Evolutionary conservation across 2,888 invertebrate genomes (phyloP), one percentile per base, ranked within the genome.

Genomic region (Temnothorax rugatulus): DNA sequence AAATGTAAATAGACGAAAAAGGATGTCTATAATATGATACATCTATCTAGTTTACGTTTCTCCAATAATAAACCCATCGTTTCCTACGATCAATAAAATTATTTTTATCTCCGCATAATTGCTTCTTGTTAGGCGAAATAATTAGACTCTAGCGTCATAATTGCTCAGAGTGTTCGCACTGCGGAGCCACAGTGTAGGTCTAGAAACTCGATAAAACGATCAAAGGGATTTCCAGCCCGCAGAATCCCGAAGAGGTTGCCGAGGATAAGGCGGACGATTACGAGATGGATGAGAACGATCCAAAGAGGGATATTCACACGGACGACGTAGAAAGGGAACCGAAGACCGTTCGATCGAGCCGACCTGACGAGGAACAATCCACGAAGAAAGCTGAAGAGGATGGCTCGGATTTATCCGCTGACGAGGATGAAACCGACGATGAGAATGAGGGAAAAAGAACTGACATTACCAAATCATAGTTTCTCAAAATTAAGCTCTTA

Each of bases 401-500:
- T 7, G 68, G 15, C 13, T 86, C 90, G 64, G 87, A 90, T 63
- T 34, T 89, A 34, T 90, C 87, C 8, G 52, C 63, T 11, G 90
- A 90, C 64, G 88, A 90, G n/a, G 86, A 86, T 9, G 88, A 89
- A 18, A 83, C 77, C 25, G 88, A 90, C n/a, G 88, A 90, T 8
- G 89, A 90, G 4, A 84, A 85, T 9, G 86, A 83, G 44, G 87
- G 73, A 41, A 85, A 68, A 29, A 81, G 63, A 25, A 71, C 9
- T 11, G 41, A 82, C 7, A 38, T 61, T 38, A 84, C 38, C 0
- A 87, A 90, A 86, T 77, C 74, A 34, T 85, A 88, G 41, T 1
- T 47, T 47, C 21, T 13, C 4, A 21, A 59, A 44, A 7, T 63
- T 21, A 4, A 47, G 9, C 11, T 29, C 9, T 29, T 7, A n/a